Conservation (phyloP, 2,888 invertebrate species). For the Muschampia plurimacula region DNA sequence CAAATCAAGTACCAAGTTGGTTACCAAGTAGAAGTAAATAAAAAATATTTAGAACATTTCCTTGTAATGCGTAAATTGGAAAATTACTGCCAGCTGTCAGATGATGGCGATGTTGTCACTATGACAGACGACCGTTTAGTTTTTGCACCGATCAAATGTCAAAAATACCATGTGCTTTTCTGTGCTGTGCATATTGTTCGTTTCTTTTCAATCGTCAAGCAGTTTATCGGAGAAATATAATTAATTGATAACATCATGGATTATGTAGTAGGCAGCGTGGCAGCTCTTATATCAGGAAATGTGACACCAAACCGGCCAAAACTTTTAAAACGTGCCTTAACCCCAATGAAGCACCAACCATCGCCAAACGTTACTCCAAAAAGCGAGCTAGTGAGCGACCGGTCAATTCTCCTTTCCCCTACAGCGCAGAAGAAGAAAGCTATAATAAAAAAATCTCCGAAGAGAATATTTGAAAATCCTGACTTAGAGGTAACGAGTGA, state of each 20-base stretch:
- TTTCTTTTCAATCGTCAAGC: neutral
- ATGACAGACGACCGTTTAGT: no score
- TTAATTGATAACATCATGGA: conserved; percentile 61
- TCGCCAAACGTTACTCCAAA: conserved; percentile 80
- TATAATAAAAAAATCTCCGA: conserved; percentile 77
- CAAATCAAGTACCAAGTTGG: no score
- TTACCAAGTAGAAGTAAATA: no score
- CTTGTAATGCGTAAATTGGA: no score
- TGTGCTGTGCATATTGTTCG: conserved; percentile 41
- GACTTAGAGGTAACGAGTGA: conserved; percentile 66
- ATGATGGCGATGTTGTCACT: no score
- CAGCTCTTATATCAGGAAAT: conserved; percentile 85
- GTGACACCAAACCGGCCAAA: conserved; percentile 84
- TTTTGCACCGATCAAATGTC: no score
- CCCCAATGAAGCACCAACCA: conserved; percentile 75
- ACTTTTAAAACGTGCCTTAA: conserved; percentile 68
- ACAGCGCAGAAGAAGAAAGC: conserved; percentile 77
- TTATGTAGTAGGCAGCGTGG: conserved; percentile 85
- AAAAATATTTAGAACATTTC: no score
- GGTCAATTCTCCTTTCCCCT: conserved; percentile 77
- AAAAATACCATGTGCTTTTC: conserved; percentile 55
- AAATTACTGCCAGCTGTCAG: conserved; percentile 20
- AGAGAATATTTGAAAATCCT: conserved; percentile 76
- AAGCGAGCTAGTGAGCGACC: conserved; percentile 72
- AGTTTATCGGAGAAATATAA: neutral